Percentiles rank a stretch among this genome's conserved stretches.
Evolutionary conservation across 2,888 invertebrate genomes (phyloP).

Genomic region (Mythimna albipuncta): DNA sequence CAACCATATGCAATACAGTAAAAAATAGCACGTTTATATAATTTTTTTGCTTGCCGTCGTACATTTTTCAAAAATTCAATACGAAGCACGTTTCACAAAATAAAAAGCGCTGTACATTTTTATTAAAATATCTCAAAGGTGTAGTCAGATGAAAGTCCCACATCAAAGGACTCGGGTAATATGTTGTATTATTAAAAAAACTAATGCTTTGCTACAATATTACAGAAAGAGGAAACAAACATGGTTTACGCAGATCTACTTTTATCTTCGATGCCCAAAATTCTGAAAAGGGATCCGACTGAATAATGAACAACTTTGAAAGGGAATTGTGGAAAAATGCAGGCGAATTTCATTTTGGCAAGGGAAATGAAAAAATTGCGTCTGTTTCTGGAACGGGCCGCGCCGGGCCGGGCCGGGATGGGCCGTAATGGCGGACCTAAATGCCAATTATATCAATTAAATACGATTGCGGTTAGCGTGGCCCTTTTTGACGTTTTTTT

Average conservation of each 20-base stretch:
- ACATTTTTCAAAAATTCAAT: conserved; percentile 19
- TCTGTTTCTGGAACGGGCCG: conserved; percentile 78
- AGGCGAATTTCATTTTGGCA: conserved; percentile 78
- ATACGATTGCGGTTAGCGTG: conserved; percentile 76
- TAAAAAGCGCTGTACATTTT: conserved; percentile 41
- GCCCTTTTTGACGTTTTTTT: conserved; percentile 66
- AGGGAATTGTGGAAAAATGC: conserved; percentile 79
- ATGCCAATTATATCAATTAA: conserved; percentile 89
- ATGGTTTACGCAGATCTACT: conserved; percentile 60
- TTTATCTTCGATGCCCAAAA: conserved; percentile 74
- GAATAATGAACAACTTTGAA: conserved; percentile 86
- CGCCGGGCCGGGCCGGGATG: conserved; percentile 63
- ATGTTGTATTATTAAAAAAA: conserved; percentile 49
- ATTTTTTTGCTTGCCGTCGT: conserved; percentile 14
- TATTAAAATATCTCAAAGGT: conserved; percentile 31
- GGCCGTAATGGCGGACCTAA: conserved; percentile 84
- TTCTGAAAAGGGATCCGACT: conserved; percentile 79
- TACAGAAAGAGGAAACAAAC: conserved; percentile 45
- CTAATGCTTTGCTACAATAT: conserved; percentile 41
- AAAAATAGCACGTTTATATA: conserved; percentile 21
- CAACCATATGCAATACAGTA: conserved; percentile 23
- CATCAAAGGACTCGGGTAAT: conserved; percentile 46
- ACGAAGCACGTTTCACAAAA: conserved; percentile 30
- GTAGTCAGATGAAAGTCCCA: conserved; percentile 28
- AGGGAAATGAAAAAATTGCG: conserved; percentile 78